Evolutionary conservation across 2,888 invertebrate genomes (phyloP).

Genomic region (Mellilla xanthometata): DNA sequence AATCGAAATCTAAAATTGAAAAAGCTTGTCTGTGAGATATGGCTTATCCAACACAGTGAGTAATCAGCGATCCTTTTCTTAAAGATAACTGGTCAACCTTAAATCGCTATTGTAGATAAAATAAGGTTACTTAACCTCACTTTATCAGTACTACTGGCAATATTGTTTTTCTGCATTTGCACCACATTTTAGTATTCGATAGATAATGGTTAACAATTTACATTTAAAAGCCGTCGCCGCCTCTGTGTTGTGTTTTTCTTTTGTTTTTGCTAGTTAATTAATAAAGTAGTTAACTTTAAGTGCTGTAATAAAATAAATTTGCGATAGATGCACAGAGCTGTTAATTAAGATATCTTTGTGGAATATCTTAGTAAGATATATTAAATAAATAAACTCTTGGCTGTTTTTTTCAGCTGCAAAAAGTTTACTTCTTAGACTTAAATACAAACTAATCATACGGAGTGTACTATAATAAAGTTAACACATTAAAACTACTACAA

Average conservation of each 20-base stretch:
- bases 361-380: too few species aligned
- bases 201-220: slow-evolving; percentile 12
- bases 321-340: not conserved
- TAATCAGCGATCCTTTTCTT: slow-evolving; percentile 28
- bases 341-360: slow-evolving; percentile 1
- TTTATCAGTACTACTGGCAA: slow-evolving; percentile 15
- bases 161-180: slow-evolving; percentile 13
- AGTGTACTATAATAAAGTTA: too few species aligned
- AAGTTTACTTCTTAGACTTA: too few species aligned
- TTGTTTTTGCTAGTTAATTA: slow-evolving; percentile 3
- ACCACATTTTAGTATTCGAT: slow-evolving; percentile 13
- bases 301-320: not conserved
- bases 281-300: not conserved
- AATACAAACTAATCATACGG: too few species aligned
- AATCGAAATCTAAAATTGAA: slow-evolving; percentile 24
- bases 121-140: too few species aligned
- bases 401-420: too few species aligned
- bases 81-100: slow-evolving; percentile 26
- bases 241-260: slow-evolving; percentile 11
- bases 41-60: slow-evolving; percentile 15
- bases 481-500: too few species aligned
- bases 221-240: slow-evolving; percentile 17
- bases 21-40: slow-evolving; percentile 33
- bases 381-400: too few species aligned
- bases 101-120: slow-evolving; percentile 25